Conservation (phyloP, 2,797 vertebrate genomes). For the Coluber constrictor region DNA sequence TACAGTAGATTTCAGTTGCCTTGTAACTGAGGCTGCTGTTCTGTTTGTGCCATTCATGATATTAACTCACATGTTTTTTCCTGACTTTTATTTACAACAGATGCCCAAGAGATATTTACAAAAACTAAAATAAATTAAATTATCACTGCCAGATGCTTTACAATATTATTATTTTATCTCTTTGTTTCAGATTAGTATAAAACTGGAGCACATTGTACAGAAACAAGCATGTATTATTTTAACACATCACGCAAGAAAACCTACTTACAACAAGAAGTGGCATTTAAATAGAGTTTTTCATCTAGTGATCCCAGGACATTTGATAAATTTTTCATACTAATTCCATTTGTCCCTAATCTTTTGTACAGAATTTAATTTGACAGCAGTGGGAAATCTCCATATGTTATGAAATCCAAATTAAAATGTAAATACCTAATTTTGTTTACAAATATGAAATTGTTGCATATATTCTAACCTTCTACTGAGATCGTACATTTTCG, state of each 20-base stretch:
- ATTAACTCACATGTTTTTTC: slow-evolving; percentile 41
- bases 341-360: slow-evolving; percentile 13
- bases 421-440: slow-evolving; percentile 11
- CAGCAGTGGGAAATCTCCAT: background rate
- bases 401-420: slow-evolving; percentile 7
- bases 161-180: slow-evolving; percentile 50
- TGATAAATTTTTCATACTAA: slow-evolving; percentile 39
- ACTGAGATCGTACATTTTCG: background rate
- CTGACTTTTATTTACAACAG: slow-evolving; percentile 41
- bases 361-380: slow-evolving; percentile 6
- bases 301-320: slow-evolving; percentile 57
- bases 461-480: background rate
- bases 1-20: slow-evolving; percentile 6
- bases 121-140: slow-evolving; percentile 54
- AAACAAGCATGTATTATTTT: slow-evolving; percentile 59
- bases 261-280: slow-evolving; percentile 53
- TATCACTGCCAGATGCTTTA: slow-evolving; percentile 56
- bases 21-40: slow-evolving; percentile 20
- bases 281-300: slow-evolving; percentile 49
- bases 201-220: slow-evolving; percentile 51
- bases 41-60: slow-evolving; percentile 48
- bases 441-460: background rate
- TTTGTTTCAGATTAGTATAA: slow-evolving; percentile 61
- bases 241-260: slow-evolving; percentile 62
- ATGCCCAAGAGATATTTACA: slow-evolving; percentile 37